Conservation (phyloP, 2,888 invertebrate species). For the Drosophila anomelani region DNA sequence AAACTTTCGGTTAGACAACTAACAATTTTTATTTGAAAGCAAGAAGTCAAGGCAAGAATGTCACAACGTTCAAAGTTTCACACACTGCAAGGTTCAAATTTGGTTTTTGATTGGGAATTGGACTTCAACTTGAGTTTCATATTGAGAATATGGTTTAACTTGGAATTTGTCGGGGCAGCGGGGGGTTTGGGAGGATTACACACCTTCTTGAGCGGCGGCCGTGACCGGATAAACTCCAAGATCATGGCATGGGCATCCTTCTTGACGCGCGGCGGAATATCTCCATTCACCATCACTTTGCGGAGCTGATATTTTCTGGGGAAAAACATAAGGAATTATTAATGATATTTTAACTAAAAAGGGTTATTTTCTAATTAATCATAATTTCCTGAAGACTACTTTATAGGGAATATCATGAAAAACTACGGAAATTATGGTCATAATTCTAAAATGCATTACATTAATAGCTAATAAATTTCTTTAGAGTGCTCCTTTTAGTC, state of each 20-base stretch:
- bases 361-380: too few relatives aligned
- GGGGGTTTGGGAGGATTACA: conserved; percentile 60
- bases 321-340: conserved; percentile 22
- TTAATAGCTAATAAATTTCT: not conserved
- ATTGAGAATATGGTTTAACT: conserved; percentile 14
- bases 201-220: conserved; percentile 96
- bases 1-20: not conserved
- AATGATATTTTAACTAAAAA: not conserved
- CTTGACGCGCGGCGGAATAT: conserved; percentile 92
- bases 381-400: not conserved
- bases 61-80: conserved; percentile 3
- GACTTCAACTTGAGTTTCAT: conserved; percentile 17
- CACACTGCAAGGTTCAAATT: conserved; percentile 5
- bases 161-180: conserved; percentile 5
- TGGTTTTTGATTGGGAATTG: conserved; percentile 15
- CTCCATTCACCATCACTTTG: conserved; percentile 93
- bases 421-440: not conserved
- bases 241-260: conserved; percentile 98
- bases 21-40: conserved; percentile 32
- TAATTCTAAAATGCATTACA: not conserved
- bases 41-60: not conserved
- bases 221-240: conserved; percentile 97
- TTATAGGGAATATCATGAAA: not conserved
- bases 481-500: not conserved
- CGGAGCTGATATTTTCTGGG: conserved; percentile 91